Percentiles rank a stretch among this genome's conserved stretches.
Evolutionary conservation across 2,888 invertebrate genomes (phyloP).

Genomic region (Dorcus parallelipipedus): DNA sequence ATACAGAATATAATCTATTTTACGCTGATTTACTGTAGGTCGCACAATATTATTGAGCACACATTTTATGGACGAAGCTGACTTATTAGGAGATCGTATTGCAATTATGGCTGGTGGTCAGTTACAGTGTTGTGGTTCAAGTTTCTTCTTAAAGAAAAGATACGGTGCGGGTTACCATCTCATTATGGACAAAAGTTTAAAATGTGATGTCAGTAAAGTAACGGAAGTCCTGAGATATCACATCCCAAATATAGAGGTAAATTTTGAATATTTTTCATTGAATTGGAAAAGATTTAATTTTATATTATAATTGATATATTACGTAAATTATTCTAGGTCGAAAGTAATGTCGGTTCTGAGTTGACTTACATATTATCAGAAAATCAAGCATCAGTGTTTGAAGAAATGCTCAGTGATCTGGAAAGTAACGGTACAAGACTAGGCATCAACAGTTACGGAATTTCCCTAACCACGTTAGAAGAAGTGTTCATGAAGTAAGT

Average conservation of each 20-base stretch:
- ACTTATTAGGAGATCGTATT: conserved; percentile 80
- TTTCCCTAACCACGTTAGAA: conserved; percentile 82
- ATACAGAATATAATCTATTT: neutral
- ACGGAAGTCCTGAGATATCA: conserved; percentile 60
- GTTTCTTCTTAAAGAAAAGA: conserved; percentile 77
- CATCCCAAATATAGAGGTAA: conserved; percentile 59
- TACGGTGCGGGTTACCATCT: conserved; percentile 84
- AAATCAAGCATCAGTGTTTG: conserved; percentile 60
- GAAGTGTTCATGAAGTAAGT: conserved; percentile 82
- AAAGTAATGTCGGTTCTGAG: conserved; percentile 74
- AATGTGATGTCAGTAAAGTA: conserved; percentile 53
- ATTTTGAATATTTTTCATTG: neutral
- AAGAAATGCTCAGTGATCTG: conserved; percentile 64
- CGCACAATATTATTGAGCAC: conserved; percentile 82
- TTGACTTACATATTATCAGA: conserved; percentile 68
- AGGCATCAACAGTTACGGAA: conserved; percentile 74
- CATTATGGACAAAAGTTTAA: conserved; percentile 60
- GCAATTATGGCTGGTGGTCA: conserved; percentile 83
- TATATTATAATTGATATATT: neutral
- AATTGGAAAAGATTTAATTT: neutral
- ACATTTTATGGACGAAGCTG: conserved; percentile 91
- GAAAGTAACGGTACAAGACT: conserved; percentile 59
- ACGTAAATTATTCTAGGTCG: conserved; percentile 44
- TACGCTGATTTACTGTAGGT: conserved; percentile 43
- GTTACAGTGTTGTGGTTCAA: conserved; percentile 76